A percentile compares a stretch with the other conserved stretches of the same genome.
phyloP scores from a whole-genome alignment of 1,140 invertebrate genomes.

The Brachionus plicatilis region DNA sequence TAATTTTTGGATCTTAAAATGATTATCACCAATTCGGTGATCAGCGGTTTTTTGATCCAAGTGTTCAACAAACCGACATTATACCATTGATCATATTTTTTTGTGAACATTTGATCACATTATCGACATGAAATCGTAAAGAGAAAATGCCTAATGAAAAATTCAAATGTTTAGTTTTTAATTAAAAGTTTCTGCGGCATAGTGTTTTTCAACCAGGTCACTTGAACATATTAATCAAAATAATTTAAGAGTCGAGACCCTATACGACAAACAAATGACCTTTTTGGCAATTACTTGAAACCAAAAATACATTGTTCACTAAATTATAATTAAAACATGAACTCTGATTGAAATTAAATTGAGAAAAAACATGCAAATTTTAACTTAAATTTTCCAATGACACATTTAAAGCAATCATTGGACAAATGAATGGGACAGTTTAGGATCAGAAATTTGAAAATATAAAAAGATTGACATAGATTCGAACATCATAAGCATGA shows the following conservation, averaged over 20 bases:
- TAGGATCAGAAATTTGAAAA: not conserved
- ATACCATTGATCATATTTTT: too few species aligned
- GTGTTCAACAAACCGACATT: too few species aligned
- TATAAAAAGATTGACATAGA: not conserved
- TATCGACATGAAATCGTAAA: not conserved
- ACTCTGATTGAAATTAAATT: not conserved
- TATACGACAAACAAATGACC: not conserved
- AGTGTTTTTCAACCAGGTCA: not conserved
- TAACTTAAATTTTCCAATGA: not conserved
- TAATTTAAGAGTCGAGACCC: not conserved
- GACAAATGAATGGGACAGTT: not conserved
- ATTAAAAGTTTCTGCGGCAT: not conserved
- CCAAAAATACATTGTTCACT: not conserved
- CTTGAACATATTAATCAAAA: not conserved
- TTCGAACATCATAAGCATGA: not conserved
- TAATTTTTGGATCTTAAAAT: too few species aligned
- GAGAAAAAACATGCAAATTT: not conserved
- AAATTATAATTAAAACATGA: not conserved
- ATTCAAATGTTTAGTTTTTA: not conserved
- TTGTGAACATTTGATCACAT: too few species aligned
- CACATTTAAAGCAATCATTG: not conserved
- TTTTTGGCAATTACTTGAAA: not conserved
- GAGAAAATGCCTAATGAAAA: not conserved
- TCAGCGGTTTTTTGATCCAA: too few species aligned
- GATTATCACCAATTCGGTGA: too few species aligned